phyloP scores from a whole-genome alignment of 1,140 invertebrate species.

The Caerostris extrusa region DNA sequence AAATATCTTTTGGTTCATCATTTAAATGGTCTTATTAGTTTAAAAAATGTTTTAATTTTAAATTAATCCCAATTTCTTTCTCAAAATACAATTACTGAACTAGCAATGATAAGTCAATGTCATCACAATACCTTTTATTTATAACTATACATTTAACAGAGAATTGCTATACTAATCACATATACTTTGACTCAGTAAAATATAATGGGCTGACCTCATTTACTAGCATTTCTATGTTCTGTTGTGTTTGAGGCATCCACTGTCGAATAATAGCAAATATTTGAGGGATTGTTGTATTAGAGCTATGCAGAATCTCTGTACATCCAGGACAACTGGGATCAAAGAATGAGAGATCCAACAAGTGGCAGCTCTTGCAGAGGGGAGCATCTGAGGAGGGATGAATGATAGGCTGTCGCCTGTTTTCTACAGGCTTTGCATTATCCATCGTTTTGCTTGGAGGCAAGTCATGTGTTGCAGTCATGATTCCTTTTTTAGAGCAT shows the following conservation, averaged over 20 bases:
- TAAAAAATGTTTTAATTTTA: too few species aligned
- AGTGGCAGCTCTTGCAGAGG: slow-evolving; percentile 82
- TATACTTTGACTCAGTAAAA: too few species aligned
- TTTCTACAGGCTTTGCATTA: background rate
- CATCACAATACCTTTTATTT: too few species aligned
- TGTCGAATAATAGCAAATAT: slow-evolving; percentile 84
- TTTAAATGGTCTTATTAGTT: too few species aligned
- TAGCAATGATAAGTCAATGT: too few species aligned
- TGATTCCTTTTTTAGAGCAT: background rate
- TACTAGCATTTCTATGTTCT: slow-evolving; percentile 82
- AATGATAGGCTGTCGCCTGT: slow-evolving; percentile 80
- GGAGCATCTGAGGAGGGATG: slow-evolving; percentile 83
- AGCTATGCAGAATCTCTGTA: slow-evolving; percentile 81
- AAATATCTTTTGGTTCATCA: too few species aligned
- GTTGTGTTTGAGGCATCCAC: slow-evolving; percentile 84
- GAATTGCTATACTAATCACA: too few species aligned
- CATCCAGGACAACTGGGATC: slow-evolving; percentile 83
- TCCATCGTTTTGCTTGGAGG: slow-evolving; percentile 20
- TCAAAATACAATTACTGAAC: too few species aligned
- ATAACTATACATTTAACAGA: too few species aligned
- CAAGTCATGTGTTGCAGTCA: slow-evolving; percentile 60
- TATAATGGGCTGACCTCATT: slow-evolving; percentile 81
- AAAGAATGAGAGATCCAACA: slow-evolving; percentile 83
- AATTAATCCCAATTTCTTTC: too few species aligned
- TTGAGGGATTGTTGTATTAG: slow-evolving; percentile 82